These are phyloP conservation scores for Astur gentilis DNA, from an alignment of 2,113 vertebrate species.

Conservation along the genomic window DNA sequence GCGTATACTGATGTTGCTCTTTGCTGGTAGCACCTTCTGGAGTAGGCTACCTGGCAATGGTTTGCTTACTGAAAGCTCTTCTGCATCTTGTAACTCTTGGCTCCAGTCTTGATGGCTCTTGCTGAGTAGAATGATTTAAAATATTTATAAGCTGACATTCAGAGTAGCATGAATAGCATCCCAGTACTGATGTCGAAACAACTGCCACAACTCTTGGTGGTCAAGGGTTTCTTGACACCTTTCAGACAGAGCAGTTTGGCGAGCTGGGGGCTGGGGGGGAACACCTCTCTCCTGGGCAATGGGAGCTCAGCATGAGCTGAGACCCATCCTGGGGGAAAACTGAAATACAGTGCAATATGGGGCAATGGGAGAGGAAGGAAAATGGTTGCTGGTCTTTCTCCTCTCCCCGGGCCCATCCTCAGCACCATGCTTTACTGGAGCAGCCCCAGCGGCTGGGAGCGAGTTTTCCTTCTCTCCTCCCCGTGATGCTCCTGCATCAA, in stretches of 20 bases:
- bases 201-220: not conserved
- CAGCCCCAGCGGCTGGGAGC: fast-evolving
- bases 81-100: not conserved
- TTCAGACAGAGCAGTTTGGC: not conserved
- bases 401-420: not conserved
- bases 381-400: not conserved
- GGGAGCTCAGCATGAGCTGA: not conserved
- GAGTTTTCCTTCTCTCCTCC: not conserved
- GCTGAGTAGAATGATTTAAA: not conserved
- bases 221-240: not conserved
- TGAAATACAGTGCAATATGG: not conserved
- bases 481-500: not conserved
- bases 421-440: not conserved
- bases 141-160: not conserved
- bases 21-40: not conserved
- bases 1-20: not conserved
- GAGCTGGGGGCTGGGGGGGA: not conserved
- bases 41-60: no score
- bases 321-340: not conserved
- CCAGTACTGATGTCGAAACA: not conserved
- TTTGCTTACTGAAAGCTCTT: not conserved
- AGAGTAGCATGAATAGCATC: not conserved
- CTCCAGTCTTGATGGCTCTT: not conserved
- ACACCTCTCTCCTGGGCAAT: not conserved
- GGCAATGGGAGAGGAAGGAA: not conserved